These are phyloP conservation scores for Meteorus colon DNA, from an alignment of 2,888 invertebrate genomes.

Conservation along the genomic window DNA sequence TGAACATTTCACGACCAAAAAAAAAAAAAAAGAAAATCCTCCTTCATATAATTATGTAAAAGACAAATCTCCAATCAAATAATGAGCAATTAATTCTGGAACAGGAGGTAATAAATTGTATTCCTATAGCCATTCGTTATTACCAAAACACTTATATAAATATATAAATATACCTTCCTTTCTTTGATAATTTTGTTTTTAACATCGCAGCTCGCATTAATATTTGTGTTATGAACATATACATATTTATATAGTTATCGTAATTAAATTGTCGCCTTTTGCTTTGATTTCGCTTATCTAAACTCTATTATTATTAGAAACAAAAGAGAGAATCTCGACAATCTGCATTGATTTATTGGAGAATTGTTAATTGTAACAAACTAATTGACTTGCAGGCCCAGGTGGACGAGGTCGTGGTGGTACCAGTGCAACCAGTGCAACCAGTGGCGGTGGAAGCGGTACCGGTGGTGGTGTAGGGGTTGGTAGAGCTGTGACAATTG, in stretches of 20 bases:
- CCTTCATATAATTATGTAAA: conserved; percentile 17
- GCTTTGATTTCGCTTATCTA: conserved; percentile 9
- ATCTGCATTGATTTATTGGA: background rate
- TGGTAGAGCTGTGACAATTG: conserved; percentile 65
- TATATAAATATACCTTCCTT: conserved; percentile 33
- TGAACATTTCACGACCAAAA: background rate
- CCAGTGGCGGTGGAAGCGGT: conserved; percentile 51
- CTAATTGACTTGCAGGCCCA: conserved; percentile 58
- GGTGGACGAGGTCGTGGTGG: conserved; percentile 57
- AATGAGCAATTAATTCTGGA: conserved; percentile 27
- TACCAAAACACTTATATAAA: conserved; percentile 14
- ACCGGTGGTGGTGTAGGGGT: conserved; percentile 56
- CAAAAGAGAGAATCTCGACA: conserved; percentile 12
- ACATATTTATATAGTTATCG: conserved; percentile 2
- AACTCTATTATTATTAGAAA: conserved; percentile 4
- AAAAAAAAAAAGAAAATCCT: conserved; percentile 27
- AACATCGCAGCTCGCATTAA: conserved; percentile 27
- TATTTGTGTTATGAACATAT: conserved; percentile 6
- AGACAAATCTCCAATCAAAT: conserved; percentile 20
- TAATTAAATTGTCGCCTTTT: conserved; percentile 19
- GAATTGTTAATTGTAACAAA: conserved; percentile 16
- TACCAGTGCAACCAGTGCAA: conserved; percentile 49
- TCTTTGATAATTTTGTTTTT: conserved; percentile 18
- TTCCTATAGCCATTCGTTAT: conserved; percentile 28
- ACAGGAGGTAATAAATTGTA: conserved; percentile 40